Percentiles rank a stretch among this genome's conserved stretches.
These are phyloP conservation scores for Pomatorhinus ruficollis DNA, from an alignment of 2,113 vertebrate genomes.

Conservation along the genomic window DNA sequence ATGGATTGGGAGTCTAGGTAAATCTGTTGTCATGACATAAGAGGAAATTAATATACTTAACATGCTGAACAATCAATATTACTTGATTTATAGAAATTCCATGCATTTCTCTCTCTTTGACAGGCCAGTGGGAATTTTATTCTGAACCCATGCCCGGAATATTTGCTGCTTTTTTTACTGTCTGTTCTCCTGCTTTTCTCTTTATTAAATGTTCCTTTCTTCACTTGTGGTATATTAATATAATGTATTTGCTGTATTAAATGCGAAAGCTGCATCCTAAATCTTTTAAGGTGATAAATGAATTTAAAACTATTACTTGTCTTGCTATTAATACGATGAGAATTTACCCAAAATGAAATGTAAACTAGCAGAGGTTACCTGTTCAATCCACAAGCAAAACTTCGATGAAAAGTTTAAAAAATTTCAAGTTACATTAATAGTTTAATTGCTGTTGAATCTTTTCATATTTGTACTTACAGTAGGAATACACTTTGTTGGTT, in stretches of 20 bases:
- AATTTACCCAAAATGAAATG: not conserved
- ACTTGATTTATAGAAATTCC: not conserved
- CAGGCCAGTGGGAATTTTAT: not conserved
- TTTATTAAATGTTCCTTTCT: not conserved
- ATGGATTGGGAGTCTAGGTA: not conserved
- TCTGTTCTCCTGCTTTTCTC: not conserved
- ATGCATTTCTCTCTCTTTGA: not conserved
- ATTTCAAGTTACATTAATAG: not conserved
- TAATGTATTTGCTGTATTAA: not conserved
- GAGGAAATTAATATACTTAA: not conserved
- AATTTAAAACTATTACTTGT: not conserved
- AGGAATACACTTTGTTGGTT: constrained; percentile 10
- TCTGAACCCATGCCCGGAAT: not conserved
- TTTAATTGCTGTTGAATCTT: not conserved
- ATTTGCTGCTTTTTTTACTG: not conserved
- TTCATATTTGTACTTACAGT: not conserved
- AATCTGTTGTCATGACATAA: not conserved
- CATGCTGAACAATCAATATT: not conserved
- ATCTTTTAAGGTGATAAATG: not conserved
- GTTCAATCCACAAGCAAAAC: not conserved
- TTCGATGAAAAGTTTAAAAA: not conserved
- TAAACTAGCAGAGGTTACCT: not conserved
- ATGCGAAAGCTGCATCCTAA: not conserved
- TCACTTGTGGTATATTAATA: not conserved
- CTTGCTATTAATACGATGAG: not conserved